Percentiles rank a stretch among this genome's conserved stretches.
Conservation (phyloP, 2,113 vertebrate species). For the Thunnus maccoyii region DNA sequence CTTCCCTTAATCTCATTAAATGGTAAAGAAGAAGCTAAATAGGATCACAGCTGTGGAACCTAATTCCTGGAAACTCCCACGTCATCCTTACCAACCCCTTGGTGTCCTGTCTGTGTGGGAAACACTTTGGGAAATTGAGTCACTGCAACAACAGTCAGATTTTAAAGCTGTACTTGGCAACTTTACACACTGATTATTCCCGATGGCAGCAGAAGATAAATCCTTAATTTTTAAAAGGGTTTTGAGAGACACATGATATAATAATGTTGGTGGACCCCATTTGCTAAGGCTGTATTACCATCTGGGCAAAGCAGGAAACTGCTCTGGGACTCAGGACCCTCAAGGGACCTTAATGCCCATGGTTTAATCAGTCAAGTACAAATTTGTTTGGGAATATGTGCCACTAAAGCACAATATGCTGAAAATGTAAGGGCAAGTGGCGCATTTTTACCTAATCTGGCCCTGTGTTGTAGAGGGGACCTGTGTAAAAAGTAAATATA, state of each 20-base stretch:
- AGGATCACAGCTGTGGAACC: constrained; percentile 44
- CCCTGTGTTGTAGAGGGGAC: no score
- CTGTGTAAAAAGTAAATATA: no score
- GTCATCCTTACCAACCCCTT: constrained; percentile 28
- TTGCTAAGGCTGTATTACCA: background rate
- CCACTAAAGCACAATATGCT: no score
- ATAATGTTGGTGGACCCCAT: background rate
- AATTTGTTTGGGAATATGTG: background rate
- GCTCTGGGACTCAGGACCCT: background rate
- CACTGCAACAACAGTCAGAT: constrained; percentile 21
- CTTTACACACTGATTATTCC: constrained; percentile 1
- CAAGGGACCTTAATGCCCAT: background rate
- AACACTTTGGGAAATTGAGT: constrained; percentile 32
- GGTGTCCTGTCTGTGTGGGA: constrained; percentile 28
- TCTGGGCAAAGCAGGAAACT: background rate
- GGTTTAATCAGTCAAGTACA: background rate
- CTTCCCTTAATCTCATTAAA: constrained; percentile 65
- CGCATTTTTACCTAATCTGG: no score
- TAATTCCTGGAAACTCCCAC: constrained; percentile 49
- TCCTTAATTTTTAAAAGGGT: background rate
- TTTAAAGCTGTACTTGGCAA: constrained; percentile 24
- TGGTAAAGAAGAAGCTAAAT: constrained; percentile 54
- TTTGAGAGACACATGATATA: background rate
- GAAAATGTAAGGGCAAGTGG: no score
- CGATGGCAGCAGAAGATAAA: background rate